Evolutionary conservation across 2,888 invertebrate species (phyloP), one percentile per base, ranked within the genome.

Genomic region (Caenorhabditis angaria): DNA sequence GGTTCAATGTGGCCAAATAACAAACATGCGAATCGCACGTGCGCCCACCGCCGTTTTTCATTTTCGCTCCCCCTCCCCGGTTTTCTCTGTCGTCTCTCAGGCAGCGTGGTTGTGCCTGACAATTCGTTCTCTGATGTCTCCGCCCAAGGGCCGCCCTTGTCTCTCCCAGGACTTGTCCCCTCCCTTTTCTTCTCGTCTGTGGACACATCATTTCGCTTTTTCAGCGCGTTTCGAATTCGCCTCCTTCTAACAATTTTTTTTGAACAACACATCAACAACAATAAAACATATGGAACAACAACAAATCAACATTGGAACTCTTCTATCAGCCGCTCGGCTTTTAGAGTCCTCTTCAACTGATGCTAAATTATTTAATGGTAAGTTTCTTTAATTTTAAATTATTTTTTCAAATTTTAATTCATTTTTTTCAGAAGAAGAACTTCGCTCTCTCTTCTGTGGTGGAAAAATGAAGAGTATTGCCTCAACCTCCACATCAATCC

Each of bases 321-420:
- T 83, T 22, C 65, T 83, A n/a, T 76, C 77, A 22, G 83, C 83
- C 25, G 83, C 83, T 51, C 71, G 78, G 50, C 68, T 83, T 27
- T 60, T 83, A 14, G 83, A 83, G 59, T 27, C 64, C 12, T 61
- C 66, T 32, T 54, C 61, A 61, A 27, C 28, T n/a, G 56, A 63
- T 22, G 63, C 63, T 51, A 66, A 71, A 24, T 41, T 66, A 28
- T 62, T 62, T 57, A 70, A 64, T 64, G 53, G 32, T 59, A 35
- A 54, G 10, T 2, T 27, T 10, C 48, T 48, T 48, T 20, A 10
- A 10, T 20, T 51, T 10, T 22, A 51, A 24, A 51, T 51, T 3
- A 22, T 3, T 51, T 51, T 22, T 18, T 14, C 2, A 41, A 10
- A 18, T 5, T 18, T 41, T n/a, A n/a, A n/a, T n/a, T 35, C 8